Evolutionary conservation across 2,888 invertebrate species (phyloP).

Genomic region (Steinernema hermaphroditum): DNA sequence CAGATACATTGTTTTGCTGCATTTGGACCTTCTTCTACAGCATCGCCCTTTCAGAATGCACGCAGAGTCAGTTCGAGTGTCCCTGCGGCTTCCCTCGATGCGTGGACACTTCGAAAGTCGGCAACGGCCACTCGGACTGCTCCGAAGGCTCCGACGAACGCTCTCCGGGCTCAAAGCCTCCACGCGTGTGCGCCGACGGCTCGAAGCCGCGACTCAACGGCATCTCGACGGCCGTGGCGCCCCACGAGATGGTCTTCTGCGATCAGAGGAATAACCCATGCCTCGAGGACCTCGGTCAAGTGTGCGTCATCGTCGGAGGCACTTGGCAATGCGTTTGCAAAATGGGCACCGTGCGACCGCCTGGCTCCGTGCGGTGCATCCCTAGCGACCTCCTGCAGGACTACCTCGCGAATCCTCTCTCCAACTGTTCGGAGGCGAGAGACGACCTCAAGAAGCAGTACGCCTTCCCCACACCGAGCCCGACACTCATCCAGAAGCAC

Average conservation of each 20-base stretch:
- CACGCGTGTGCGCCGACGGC: constrained; percentile 24
- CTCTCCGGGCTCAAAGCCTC: constrained; percentile 25
- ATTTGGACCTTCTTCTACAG: too few relatives aligned
- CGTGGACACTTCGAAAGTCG: constrained; percentile 65
- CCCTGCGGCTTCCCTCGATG: constrained; percentile 69
- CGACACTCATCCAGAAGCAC: neutral
- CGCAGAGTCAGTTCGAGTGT: constrained; percentile 68
- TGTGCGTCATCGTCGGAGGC: constrained; percentile 63
- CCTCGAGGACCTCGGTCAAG: constrained; percentile 54
- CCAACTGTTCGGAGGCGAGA: constrained; percentile 48
- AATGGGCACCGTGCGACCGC: constrained; percentile 61
- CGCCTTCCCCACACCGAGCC: neutral
- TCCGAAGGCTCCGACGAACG: constrained; percentile 69
- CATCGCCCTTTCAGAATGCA: constrained; percentile 66
- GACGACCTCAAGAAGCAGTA: constrained; percentile 42
- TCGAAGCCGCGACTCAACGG: constrained; percentile 20
- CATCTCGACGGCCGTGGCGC: neutral
- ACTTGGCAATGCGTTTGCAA: constrained; percentile 63
- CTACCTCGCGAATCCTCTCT: constrained; percentile 47
- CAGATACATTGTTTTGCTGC: neutral
- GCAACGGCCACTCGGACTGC: constrained; percentile 68
- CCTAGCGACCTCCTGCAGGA: constrained; percentile 53
- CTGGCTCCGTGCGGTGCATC: constrained; percentile 56
- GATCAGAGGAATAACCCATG: constrained; percentile 42
- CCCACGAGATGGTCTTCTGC: constrained; percentile 35